Evolutionary conservation across 2,888 invertebrate genomes (phyloP).

Genomic region (Synergus itoensis): DNA sequence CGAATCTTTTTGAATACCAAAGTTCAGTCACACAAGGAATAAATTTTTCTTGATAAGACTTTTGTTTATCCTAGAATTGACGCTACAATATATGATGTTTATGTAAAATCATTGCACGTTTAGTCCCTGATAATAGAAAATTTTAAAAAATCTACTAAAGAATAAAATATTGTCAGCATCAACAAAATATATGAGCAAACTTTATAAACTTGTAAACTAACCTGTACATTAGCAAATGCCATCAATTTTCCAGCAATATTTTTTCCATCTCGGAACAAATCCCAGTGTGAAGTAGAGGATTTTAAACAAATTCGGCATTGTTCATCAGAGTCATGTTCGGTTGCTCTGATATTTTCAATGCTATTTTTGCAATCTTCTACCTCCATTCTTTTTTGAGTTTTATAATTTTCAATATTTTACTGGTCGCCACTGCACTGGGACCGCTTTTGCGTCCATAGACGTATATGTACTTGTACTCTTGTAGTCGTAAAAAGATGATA

Average conservation of each 20-base stretch:
- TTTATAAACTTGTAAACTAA: neutral
- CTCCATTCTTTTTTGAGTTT: neutral
- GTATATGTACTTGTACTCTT: no score
- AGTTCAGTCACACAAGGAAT: no score
- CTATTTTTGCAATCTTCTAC: neutral
- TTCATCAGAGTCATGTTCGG: neutral
- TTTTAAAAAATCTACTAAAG: neutral
- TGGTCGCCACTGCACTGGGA: no score
- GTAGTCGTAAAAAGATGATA: no score
- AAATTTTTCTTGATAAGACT: no score
- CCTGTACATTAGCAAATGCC: conserved; percentile 33
- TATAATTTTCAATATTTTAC: neutral
- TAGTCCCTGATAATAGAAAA: no score
- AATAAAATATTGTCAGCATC: neutral
- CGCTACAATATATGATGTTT: no score
- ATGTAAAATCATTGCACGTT: no score
- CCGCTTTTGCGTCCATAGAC: no score
- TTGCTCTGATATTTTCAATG: neutral
- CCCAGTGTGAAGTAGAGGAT: neutral
- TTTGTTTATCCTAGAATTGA: no score
- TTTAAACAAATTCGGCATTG: conserved; percentile 34
- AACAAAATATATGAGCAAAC: neutral
- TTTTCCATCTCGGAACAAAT: conserved; percentile 20
- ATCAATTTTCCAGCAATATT: conserved; percentile 19
- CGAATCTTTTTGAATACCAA: no score